Base-by-base conservation (phyloP, 1,140 invertebrate genomes). In the Sogatella furcifera region DNA sequence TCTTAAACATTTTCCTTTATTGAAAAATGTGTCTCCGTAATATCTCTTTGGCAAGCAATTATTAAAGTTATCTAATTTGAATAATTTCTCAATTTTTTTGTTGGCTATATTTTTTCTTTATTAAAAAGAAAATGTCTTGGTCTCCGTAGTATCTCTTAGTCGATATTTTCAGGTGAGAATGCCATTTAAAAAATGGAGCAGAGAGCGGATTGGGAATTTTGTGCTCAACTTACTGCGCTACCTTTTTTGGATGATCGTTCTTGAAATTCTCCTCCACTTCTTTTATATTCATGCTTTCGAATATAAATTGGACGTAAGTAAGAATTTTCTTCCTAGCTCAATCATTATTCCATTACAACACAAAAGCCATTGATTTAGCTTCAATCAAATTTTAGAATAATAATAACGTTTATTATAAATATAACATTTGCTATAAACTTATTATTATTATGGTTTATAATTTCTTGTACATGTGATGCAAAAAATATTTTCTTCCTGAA, bases 221-320 rank as follows among this genome's bases (percentile, higher is more conserved):
- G 56, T 73, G 1, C 66, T 71, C 46, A 80, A 85, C 67, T 66
- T 88, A 44, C 31, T 76, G n/a, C 77, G 88, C 64, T 84, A 84
- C 62, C 65, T 77, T 13, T 81, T 85, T 66, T 94, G 90, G 84
- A 77, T 83, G 64, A 69, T 81, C 10, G 75, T 91, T 64, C 78
- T 84, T 55, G 83, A 93, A 60, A 73, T 87, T 52, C 71, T 78
- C 0, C 74, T 92, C 46, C 90, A 94, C 77, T 90, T 81, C 68
- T 74, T 64, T 44, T 69, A 67, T 14, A 56, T 60, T 54, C 63
- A 65, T 55, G 58, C 63, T 17, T 53, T 65, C 44, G 55, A 63
- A 41, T 63, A 58, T 22, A 58, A 68, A 49, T 59, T 66, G 19
- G 28, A 56, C 49, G 61, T 64, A 59, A 57, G 60, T 65, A 61